These are phyloP conservation scores for Catocala fraxini DNA, from an alignment of 2,888 invertebrate genomes.

Conservation along the genomic window DNA sequence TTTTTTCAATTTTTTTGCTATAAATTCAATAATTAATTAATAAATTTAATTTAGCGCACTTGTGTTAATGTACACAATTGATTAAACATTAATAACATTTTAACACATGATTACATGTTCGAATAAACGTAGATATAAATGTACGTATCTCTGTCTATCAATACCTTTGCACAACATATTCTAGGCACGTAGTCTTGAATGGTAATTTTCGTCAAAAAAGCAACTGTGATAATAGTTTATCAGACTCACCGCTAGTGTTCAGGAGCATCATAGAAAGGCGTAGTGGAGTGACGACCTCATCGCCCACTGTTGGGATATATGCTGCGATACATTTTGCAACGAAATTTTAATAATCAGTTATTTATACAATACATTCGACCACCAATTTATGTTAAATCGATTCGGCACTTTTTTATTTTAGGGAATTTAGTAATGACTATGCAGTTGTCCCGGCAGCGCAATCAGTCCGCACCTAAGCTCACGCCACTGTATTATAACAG, in stretches of 20 bases:
- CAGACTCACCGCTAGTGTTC: slow-evolving; percentile 3
- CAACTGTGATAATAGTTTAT: not conserved
- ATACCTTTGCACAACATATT: too few species aligned
- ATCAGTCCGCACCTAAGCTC: slow-evolving; percentile 1
- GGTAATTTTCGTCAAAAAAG: too few species aligned
- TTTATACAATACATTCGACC: not conserved
- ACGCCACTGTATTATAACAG: not conserved
- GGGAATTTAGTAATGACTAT: not conserved
- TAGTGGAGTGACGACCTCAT: slow-evolving; percentile 23
- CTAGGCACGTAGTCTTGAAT: too few species aligned
- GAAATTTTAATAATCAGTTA: not conserved
- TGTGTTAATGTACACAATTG: too few species aligned
- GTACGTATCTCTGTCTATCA: too few species aligned
- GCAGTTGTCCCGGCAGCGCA: slow-evolving; percentile 1
- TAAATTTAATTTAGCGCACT: too few species aligned
- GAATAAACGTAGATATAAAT: too few species aligned
- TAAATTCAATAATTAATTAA: too few species aligned
- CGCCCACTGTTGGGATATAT: slow-evolving; percentile 18
- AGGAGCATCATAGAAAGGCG: slow-evolving; percentile 1
- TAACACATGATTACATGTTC: too few species aligned
- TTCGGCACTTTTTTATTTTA: not conserved
- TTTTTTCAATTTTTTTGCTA: too few species aligned
- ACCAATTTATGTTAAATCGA: not conserved
- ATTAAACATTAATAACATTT: too few species aligned
- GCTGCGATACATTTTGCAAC: slow-evolving; percentile 1